Base-by-base conservation (phyloP, 2,113 vertebrate species). In the Procavia capensis region DNA sequence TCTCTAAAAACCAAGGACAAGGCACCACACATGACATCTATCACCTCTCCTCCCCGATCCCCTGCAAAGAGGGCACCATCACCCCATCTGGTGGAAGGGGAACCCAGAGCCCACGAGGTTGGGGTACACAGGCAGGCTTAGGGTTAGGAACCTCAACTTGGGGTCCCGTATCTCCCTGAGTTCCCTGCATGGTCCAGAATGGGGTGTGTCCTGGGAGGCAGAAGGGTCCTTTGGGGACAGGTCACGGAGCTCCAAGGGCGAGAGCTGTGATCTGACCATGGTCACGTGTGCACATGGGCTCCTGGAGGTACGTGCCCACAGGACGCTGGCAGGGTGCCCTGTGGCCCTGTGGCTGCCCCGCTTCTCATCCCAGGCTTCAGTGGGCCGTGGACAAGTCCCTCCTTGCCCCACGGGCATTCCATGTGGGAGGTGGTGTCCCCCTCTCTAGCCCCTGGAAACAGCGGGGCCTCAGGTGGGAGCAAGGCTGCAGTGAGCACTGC, bases 121-220 rank as follows among this genome's bases (percentile, higher is more conserved):
- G 3, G 34, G 45, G 16, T 36, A 36, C 24, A 22, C 7, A 22
- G 57, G 43, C 24, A 2, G n/a, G 19, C 64, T 43, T 13, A 64
- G 31, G 43, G 54, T 1, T 17, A 4, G 1, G 74, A 85, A 25
- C 68, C 50, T 64, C 5, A 0, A 27, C 22, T 29, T 39, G 6
- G 59, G 3, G 29, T 22, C 66, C 41, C 1, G 2, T 3, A 6
- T 4, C 13, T 11, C 57, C n/a, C 31, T 6, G 6, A 2, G 4
- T 6, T 82, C 24, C 31, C 6, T 41, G 54, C 34, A 4, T 27
- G 43, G 29, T 41, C 85, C 31, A 22, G 31, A 31, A 17, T 3
- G 45, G 59, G 34, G 2, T 0, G 17, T 57, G 7, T 75, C 43
- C 57, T 3, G 19, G 66, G 45, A 11, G 59, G 36, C 16, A 34